Base-by-base conservation (phyloP, 2,113 vertebrate genomes). In the Anser brachyrhynchus region DNA sequence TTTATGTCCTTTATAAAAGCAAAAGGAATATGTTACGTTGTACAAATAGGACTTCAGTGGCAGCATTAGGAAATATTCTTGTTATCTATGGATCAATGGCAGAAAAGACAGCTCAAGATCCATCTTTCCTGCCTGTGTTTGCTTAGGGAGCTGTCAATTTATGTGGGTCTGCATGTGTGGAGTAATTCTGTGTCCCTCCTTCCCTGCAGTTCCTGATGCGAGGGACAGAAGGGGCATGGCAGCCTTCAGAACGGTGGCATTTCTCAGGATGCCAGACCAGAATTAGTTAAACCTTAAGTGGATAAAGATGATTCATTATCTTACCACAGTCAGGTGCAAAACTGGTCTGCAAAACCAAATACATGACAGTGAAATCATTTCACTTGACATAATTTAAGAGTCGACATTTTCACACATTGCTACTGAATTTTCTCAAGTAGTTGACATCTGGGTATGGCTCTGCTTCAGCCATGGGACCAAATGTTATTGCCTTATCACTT, bases 321-420 rank as follows among this genome's bases (percentile, higher is more conserved):
- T 73, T 76, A 41, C 29, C 54, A 33, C 6, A 52, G 51, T 25
- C 23, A 52, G 57, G 73, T 8, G 25, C n/a, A 65, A 64, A 82
- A 66, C 49, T 43, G 41, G 44, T 51, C 25, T 62, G 23, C n/a
- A 84, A 93, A 89, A 72, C 6, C 33, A 69, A 10, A n/a, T 37
- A 19, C 0, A 1, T 8, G 57, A 49, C 6, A 3, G 15, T 61
- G 62, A 72, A 87, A 10, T 94, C 84, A 29, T 59, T 78, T 65
- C 44, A 76, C 81, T 94, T 88, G 39, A 26, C 67, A 44, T 69
- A n/a, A 74, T 59, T 89, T 95, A 71, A 96, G 74, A 92, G 94
- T 55, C 13, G 65, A 43, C 29, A 17, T 46, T 79, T 89, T 94
- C 46, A 29, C 58, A 81, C 13, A 54, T 7, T 43, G 17, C 59